Conservation (phyloP, 2,113 vertebrate genomes). For the Percopsis transmontana region DNA sequence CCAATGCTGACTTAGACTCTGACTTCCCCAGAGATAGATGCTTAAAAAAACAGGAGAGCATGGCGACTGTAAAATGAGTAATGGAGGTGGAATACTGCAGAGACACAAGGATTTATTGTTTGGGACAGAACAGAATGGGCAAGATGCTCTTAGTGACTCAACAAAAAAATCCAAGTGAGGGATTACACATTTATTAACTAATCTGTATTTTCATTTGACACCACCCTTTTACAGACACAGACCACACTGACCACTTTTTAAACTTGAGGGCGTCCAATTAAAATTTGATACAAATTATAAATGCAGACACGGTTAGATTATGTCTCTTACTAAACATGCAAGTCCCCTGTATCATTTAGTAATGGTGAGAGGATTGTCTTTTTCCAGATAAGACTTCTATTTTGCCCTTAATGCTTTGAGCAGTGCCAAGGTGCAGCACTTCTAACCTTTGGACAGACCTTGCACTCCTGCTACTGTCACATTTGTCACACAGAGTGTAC, state of each 20-base stretch:
- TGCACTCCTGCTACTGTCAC: not conserved
- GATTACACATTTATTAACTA: constrained; percentile 40
- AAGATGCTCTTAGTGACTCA: constrained; percentile 51
- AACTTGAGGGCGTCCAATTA: constrained; percentile 15
- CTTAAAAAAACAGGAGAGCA: constrained; percentile 46
- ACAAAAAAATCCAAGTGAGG: constrained; percentile 27
- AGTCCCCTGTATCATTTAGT: constrained; percentile 14
- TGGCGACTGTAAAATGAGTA: constrained; percentile 65
- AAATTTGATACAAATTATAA: constrained; percentile 33
- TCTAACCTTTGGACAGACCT: constrained; percentile 44
- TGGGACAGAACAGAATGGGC: constrained; percentile 28
- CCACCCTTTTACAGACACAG: constrained; percentile 4
- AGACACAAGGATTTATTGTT: constrained; percentile 62
- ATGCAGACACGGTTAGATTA: not conserved
- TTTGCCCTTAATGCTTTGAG: constrained; percentile 8
- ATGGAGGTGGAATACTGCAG: constrained; percentile 49
- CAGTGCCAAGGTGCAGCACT: not conserved
- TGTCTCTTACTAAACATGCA: not conserved
- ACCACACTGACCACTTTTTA: constrained; percentile 5
- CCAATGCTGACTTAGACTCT: constrained; percentile 57
- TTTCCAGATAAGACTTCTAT: constrained; percentile 5
- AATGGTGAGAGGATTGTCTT: constrained; percentile 2
- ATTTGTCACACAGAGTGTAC: constrained; percentile 7
- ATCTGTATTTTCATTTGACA: constrained; percentile 43
- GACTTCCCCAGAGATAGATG: constrained; percentile 62